Evolutionary conservation across 2,113 vertebrate species (phyloP).

Genomic region (Notechis scutatus): DNA sequence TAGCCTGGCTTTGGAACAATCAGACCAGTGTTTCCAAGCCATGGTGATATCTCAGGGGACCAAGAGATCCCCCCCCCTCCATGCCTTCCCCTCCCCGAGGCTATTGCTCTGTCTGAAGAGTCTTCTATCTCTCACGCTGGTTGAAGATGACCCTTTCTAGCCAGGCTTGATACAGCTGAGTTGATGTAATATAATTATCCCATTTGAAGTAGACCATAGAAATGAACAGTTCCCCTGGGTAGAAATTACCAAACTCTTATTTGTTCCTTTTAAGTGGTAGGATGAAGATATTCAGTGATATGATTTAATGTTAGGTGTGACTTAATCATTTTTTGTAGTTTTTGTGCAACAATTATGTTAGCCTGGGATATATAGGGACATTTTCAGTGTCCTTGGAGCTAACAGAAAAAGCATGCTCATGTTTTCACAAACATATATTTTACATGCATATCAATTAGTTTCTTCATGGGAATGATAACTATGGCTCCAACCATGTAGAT

Average conservation of each 20-base stretch:
- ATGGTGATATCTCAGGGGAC: conserved; percentile 8
- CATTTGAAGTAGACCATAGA: not conserved
- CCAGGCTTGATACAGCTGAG: not conserved
- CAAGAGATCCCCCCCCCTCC: not conserved
- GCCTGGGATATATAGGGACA: not conserved
- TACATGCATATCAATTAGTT: too few species aligned
- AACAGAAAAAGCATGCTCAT: not conserved
- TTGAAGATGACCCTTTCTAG: conserved; percentile 1
- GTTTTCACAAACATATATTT: not conserved
- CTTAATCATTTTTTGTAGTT: not conserved
- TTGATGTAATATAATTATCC: not conserved
- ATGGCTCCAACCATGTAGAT: too few species aligned
- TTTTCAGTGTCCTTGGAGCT: not conserved
- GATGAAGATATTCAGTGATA: not conserved
- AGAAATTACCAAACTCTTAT: not conserved
- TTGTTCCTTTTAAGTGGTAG: not conserved
- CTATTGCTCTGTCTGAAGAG: conserved; percentile 15
- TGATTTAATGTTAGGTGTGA: not conserved
- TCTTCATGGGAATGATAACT: too few species aligned
- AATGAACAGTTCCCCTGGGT: not conserved
- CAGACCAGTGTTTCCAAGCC: conserved; percentile 15
- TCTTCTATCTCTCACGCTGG: not conserved
- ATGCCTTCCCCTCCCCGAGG: conserved; percentile 4
- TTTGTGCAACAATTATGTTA: not conserved
- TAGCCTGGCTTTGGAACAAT: conserved; percentile 27